These are phyloP conservation scores for Halocynthia roretzi DNA, from an alignment of 23 tunicate genomes.

Conservation along the genomic window DNA sequence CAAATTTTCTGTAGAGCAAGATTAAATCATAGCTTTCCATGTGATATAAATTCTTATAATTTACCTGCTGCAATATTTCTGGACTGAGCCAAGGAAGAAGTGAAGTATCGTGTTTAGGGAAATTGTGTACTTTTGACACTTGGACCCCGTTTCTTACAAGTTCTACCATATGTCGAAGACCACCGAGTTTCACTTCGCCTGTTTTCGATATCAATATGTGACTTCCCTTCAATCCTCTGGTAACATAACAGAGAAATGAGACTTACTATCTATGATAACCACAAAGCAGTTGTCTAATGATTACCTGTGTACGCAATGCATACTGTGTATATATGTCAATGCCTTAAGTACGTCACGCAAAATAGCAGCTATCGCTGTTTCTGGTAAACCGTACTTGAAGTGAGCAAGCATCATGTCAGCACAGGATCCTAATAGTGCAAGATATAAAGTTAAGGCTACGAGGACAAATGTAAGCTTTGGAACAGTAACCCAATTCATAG, in stretches of 20 bases:
- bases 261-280: background rate
- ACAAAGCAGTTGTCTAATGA: background rate
- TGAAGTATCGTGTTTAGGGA: slow-evolving; percentile 70
- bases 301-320: slow-evolving; percentile 60
- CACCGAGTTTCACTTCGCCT: slow-evolving; percentile 53
- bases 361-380: slow-evolving; percentile 31
- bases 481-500: too few relatives aligned
- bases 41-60: background rate
- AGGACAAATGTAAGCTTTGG: too few relatives aligned
- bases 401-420: slow-evolving; percentile 41
- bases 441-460: too few relatives aligned
- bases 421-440: slow-evolving; percentile 43
- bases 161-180: slow-evolving; percentile 62
- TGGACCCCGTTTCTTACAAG: slow-evolving; percentile 38
- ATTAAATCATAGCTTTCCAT: background rate
- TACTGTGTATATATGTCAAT: slow-evolving; percentile 35
- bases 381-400: slow-evolving; percentile 62
- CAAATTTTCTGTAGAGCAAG: too few relatives aligned
- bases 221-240: slow-evolving; percentile 65
- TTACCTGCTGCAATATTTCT: slow-evolving; percentile 74
- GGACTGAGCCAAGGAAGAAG: slow-evolving; percentile 89
- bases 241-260: background rate
- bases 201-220: slow-evolving; percentile 69
- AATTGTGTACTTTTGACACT: slow-evolving; percentile 56
- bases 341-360: slow-evolving; percentile 44